phyloP scores from a whole-genome alignment of 2,888 invertebrate genomes.

The Perdita meconis region DNA sequence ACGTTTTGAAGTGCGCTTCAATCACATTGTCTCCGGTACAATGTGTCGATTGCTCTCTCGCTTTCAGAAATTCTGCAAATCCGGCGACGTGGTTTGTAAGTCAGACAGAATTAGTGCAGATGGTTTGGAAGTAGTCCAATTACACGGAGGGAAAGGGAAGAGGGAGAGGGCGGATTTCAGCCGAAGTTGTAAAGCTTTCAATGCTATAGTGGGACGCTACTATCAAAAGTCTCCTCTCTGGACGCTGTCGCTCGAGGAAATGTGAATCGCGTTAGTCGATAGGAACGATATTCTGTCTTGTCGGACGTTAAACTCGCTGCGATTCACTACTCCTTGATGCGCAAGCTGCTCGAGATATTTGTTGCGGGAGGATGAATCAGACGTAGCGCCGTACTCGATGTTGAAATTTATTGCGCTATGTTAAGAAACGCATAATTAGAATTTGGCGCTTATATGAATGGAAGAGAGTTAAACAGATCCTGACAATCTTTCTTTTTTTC shows the following conservation, averaged over 20 bases:
- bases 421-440: no score
- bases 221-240: conserved; percentile 34
- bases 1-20: conserved; percentile 15
- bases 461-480: no score
- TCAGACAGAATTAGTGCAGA: conserved; percentile 51
- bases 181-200: conserved; percentile 53
- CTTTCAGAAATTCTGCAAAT: conserved; percentile 45
- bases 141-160: not conserved
- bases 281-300: conserved; percentile 20
- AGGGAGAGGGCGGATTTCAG: conserved; percentile 22
- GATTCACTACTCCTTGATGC: conserved; percentile 17
- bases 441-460: no score
- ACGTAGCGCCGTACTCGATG: no score
- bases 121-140: conserved; percentile 57
- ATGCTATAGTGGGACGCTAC: conserved; percentile 20
- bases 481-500: no score
- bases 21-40: conserved; percentile 33
- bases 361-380: not conserved
- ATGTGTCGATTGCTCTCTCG: conserved; percentile 45
- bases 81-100: conserved; percentile 45
- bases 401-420: no score
- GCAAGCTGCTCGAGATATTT: conserved; percentile 1
- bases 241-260: conserved; percentile 46
- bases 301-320: conserved; percentile 40
- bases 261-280: conserved; percentile 49